These are phyloP conservation scores for Rhagologus leucostigma DNA, from an alignment of 2,113 vertebrate species.

Conservation along the genomic window DNA sequence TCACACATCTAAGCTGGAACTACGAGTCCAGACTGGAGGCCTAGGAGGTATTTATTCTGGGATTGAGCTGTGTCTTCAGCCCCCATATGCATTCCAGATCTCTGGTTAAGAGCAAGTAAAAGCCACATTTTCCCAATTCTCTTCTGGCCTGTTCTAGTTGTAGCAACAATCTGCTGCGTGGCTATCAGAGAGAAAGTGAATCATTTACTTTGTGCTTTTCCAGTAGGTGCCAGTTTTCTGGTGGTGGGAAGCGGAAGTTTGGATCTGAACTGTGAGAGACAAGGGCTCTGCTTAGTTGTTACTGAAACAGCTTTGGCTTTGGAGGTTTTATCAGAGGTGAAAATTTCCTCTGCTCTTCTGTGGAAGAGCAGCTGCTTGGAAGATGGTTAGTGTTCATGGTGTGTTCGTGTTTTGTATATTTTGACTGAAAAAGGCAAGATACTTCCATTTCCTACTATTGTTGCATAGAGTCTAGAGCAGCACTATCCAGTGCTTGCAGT, in stretches of 20 bases:
- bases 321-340: not conserved
- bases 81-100: not conserved
- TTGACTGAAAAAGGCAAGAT: not conserved
- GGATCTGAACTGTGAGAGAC: not conserved
- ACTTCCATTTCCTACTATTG: not conserved
- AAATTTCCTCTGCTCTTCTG: not conserved
- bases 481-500: not conserved
- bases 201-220: not conserved
- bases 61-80: not conserved
- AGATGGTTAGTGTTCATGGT: not conserved
- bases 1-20: not conserved
- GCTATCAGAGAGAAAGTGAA: not conserved
- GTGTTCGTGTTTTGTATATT: not conserved
- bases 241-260: not conserved
- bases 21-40: not conserved
- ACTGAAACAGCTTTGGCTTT: not conserved
- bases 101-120: not conserved
- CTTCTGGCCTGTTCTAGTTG: not conserved
- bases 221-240: not conserved
- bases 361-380: not conserved
- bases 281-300: not conserved
- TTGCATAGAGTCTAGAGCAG: not conserved
- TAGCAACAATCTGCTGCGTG: not conserved
- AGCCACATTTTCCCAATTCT: not conserved
- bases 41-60: not conserved